Evolutionary conservation across 2,888 invertebrate species (phyloP).

Genomic region (Eilema depressum): DNA sequence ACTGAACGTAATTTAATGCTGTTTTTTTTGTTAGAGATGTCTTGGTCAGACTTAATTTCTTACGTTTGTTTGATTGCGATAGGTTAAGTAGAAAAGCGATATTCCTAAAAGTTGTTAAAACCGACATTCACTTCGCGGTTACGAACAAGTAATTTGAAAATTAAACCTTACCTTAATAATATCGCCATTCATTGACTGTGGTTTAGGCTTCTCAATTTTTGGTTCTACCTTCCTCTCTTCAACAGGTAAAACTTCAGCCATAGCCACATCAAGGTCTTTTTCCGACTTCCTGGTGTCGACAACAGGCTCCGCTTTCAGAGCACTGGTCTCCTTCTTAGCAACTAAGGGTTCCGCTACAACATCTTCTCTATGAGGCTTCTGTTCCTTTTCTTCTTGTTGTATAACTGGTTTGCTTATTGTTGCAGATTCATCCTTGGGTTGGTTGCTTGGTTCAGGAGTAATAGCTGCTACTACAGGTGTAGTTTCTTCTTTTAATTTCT

Average conservation of each 20-base stretch:
- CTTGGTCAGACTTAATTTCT: too few species aligned
- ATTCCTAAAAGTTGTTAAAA: too few species aligned
- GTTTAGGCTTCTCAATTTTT: conserved; percentile 63
- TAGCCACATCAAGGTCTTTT: conserved; percentile 64
- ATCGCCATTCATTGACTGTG: conserved; percentile 77
- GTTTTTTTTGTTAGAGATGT: too few species aligned
- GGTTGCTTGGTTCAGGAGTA: conserved; percentile 31
- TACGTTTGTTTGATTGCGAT: too few species aligned
- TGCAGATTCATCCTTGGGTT: conserved; percentile 39
- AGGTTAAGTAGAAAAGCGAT: too few species aligned
- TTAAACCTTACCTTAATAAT: conserved; percentile 65
- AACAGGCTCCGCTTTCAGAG: conserved; percentile 54
- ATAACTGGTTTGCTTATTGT: conserved; percentile 35
- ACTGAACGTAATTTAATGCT: too few species aligned
- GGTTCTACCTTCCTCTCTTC: conserved; percentile 67
- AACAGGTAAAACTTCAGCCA: conserved; percentile 63
- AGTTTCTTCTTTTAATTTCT: conserved; percentile 52
- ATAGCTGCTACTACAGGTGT: conserved; percentile 32
- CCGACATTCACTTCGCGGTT: too few species aligned
- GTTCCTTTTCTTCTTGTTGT: conserved; percentile 50
- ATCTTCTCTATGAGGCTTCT: conserved; percentile 40
- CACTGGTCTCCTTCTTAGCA: conserved; percentile 53
- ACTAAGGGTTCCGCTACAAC: conserved; percentile 38
- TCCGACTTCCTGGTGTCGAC: conserved; percentile 53
- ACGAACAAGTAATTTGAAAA: not conserved